A percentile compares a stretch with the other conserved stretches of the same genome.
Conservation (phyloP, 2,113 vertebrate species). For the Lichenostomus cassidix region DNA sequence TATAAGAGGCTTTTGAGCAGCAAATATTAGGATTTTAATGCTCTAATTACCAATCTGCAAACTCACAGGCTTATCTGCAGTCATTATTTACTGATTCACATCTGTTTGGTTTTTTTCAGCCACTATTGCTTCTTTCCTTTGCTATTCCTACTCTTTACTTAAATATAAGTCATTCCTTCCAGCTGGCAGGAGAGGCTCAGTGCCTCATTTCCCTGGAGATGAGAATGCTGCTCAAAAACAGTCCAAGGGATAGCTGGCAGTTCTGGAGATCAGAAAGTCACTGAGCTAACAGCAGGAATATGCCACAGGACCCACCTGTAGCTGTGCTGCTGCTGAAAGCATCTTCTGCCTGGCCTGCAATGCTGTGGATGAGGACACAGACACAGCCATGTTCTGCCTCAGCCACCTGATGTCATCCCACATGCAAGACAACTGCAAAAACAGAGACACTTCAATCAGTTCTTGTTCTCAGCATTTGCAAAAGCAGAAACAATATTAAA, state of each 20-base stretch:
- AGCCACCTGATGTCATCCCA: conserved; percentile 98
- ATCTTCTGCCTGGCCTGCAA: conserved; percentile 96
- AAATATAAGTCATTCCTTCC: neutral
- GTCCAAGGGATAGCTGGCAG: neutral
- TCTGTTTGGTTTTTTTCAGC: neutral
- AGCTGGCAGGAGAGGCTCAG: neutral
- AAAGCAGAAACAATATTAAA: neutral
- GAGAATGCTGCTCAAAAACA: neutral
- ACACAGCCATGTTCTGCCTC: conserved; percentile 88
- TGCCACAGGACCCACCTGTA: conserved; percentile 82
- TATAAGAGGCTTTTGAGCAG: neutral
- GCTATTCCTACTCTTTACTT: neutral
- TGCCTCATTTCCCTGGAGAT: neutral
- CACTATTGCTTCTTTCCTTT: neutral
- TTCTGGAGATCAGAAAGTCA: neutral
- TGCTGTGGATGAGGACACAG: conserved; percentile 89
- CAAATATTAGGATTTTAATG: neutral
- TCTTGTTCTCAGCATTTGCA: neutral
- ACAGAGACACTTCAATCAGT: neutral
- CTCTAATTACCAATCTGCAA: neutral
- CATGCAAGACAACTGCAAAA: conserved; percentile 93
- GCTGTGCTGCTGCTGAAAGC: conserved; percentile 87
- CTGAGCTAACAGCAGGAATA: neutral
- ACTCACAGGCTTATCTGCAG: neutral
- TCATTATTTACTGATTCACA: neutral